Conservation (phyloP, 2,888 invertebrate genomes). For the Laothoe populi region DNA sequence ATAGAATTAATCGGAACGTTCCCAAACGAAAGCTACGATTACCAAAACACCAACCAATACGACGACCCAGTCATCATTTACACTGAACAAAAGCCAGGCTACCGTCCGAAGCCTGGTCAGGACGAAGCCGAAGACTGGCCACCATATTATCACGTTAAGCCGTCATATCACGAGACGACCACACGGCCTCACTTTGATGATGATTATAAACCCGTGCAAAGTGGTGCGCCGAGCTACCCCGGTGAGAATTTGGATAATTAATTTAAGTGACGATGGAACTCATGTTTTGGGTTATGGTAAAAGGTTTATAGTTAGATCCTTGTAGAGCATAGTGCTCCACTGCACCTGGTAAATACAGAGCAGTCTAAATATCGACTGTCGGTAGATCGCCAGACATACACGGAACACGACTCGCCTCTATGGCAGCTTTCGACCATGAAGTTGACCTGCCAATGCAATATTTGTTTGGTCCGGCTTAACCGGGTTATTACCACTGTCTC, state of each 20-base stretch:
- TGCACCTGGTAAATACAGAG: no score
- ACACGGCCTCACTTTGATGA: conserved; percentile 65
- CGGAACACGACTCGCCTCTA: no score
- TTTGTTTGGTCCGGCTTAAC: no score
- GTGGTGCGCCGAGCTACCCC: conserved; percentile 72
- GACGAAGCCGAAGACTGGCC: conserved; percentile 53
- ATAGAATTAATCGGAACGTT: conserved; percentile 81
- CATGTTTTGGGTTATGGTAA: conserved; percentile 33
- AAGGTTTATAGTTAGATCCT: neutral
- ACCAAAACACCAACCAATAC: conserved; percentile 76
- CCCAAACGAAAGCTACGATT: conserved; percentile 77
- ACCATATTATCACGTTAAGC: conserved; percentile 78
- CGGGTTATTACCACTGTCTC: no score
- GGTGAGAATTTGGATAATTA: conserved; percentile 64
- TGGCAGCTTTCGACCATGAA: no score
- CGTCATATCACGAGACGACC: conserved; percentile 76
- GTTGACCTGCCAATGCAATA: no score
- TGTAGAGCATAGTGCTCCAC: no score
- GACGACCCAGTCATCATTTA: conserved; percentile 79
- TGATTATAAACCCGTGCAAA: conserved; percentile 76
- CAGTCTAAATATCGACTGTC: no score
- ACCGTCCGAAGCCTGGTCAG: conserved; percentile 60
- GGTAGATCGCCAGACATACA: no score
- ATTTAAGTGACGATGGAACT: conserved; percentile 44
- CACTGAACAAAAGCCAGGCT: conserved; percentile 61